A percentile compares a stretch with the other conserved stretches of the same genome.
These are phyloP conservation scores for Drosophila lacicola DNA, from an alignment of 2,888 invertebrate species.

Conservation along the genomic window DNA sequence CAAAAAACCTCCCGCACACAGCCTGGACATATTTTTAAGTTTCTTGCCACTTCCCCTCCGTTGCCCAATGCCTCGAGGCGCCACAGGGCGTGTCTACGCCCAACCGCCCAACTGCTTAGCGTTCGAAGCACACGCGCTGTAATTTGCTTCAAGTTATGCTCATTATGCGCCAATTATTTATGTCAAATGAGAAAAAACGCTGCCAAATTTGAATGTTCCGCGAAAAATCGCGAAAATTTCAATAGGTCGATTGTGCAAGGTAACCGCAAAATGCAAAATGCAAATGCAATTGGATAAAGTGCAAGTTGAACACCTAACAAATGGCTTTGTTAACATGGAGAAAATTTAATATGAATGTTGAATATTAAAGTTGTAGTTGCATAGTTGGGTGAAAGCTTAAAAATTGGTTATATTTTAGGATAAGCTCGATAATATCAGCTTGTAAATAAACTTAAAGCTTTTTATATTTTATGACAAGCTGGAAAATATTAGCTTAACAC, in stretches of 20 bases:
- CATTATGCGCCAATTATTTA: constrained; percentile 79
- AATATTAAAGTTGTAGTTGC: neutral
- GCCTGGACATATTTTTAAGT: constrained; percentile 67
- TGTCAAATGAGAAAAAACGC: constrained; percentile 54
- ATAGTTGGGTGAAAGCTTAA: too few relatives aligned
- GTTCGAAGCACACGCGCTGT: constrained; percentile 66
- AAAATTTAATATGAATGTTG: neutral
- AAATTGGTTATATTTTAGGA: too few relatives aligned
- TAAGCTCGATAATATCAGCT: too few relatives aligned
- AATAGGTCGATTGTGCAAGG: constrained; percentile 19
- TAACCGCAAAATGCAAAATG: constrained; percentile 6
- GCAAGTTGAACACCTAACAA: constrained; percentile 1
- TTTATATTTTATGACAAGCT: too few relatives aligned
- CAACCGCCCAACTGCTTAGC: constrained; percentile 39
- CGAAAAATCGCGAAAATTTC: constrained; percentile 13
- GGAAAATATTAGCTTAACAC: too few relatives aligned
- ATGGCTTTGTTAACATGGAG: neutral
- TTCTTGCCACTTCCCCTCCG: constrained; percentile 25
- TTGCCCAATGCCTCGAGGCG: constrained; percentile 31
- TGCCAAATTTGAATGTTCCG: constrained; percentile 32
- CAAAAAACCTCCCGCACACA: constrained; percentile 3
- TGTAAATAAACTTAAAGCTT: too few relatives aligned
- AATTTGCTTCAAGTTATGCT: constrained; percentile 76
- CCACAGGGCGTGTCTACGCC: constrained; percentile 24
- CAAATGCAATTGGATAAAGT: constrained; percentile 1